Percentiles rank a stretch among this genome's conserved stretches.
Evolutionary conservation across 1,140 invertebrate genomes (phyloP).

Genomic region (Tenebrio molitor): DNA sequence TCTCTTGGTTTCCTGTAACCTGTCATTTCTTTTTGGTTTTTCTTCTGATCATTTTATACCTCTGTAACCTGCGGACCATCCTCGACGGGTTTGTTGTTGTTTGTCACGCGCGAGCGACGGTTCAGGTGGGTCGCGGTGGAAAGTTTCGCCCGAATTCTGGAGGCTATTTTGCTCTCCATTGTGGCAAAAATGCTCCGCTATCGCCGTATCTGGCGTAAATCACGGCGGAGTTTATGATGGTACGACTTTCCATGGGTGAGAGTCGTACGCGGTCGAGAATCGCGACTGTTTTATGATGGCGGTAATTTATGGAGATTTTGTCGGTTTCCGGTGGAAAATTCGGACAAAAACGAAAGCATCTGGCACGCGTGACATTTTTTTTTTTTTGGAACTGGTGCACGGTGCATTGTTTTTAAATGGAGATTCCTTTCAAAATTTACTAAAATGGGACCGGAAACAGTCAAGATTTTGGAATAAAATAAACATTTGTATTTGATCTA

Average conservation of each 20-base stretch:
- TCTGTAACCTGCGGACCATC: too few species aligned
- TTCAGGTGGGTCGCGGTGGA: background rate
- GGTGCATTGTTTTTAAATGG: too few species aligned
- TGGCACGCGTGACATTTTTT: too few species aligned
- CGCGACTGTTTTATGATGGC: background rate
- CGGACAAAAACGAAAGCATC: background rate
- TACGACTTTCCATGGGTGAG: slow-evolving; percentile 10
- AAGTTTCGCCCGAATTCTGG: background rate
- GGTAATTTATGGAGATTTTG: background rate
- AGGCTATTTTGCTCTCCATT: slow-evolving; percentile 17
- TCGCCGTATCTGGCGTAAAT: background rate
- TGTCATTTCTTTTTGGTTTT: too few species aligned
- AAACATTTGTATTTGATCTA: background rate
- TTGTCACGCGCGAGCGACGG: slow-evolving; percentile 10
- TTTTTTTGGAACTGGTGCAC: too few species aligned
- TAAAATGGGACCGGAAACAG: too few species aligned
- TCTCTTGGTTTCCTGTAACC: too few species aligned
- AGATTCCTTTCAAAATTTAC: too few species aligned
- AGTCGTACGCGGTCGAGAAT: background rate
- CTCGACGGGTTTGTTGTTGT: too few species aligned
- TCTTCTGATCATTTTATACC: too few species aligned
- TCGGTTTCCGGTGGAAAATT: background rate
- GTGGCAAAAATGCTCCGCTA: slow-evolving; percentile 13
- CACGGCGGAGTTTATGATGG: background rate
- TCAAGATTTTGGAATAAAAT: too few species aligned